These are phyloP conservation scores for Podarcis muralis DNA, from an alignment of 2,113 vertebrate species.

Conservation along the genomic window DNA sequence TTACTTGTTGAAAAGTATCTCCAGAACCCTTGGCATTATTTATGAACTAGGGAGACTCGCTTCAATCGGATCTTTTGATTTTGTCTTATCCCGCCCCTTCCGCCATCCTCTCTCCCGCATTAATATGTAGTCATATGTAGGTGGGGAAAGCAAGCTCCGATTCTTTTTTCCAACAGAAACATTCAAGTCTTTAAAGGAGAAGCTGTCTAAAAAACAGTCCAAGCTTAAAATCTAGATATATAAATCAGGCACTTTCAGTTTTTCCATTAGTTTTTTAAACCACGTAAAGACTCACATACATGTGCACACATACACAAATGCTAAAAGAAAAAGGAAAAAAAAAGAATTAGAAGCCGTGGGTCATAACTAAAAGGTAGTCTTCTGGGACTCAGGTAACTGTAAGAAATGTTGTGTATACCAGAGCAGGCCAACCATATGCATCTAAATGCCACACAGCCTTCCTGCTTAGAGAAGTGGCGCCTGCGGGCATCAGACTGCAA, in stretches of 20 bases:
- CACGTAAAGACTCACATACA: slow-evolving; percentile 69
- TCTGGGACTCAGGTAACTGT: slow-evolving; percentile 83
- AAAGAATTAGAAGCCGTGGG: slow-evolving; percentile 72
- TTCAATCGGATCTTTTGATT: slow-evolving; percentile 26
- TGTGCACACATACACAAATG: slow-evolving; percentile 39
- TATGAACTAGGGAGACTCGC: slow-evolving; percentile 23
- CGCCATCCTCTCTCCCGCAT: slow-evolving; percentile 45
- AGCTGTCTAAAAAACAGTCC: slow-evolving; percentile 85
- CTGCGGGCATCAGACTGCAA: not conserved
- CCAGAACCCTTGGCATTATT: slow-evolving; percentile 54
- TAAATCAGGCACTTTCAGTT: slow-evolving; percentile 97
- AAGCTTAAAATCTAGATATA: slow-evolving; percentile 87
- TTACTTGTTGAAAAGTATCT: slow-evolving; percentile 59
- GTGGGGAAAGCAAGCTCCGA: slow-evolving; percentile 89
- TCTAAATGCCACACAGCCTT: not conserved
- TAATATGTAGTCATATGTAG: slow-evolving; percentile 72
- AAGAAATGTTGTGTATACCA: slow-evolving; percentile 60
- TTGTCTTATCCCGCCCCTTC: slow-evolving; percentile 23
- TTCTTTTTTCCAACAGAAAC: slow-evolving; percentile 82
- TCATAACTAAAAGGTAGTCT: slow-evolving; percentile 69
- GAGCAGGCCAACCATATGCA: slow-evolving; percentile 15
- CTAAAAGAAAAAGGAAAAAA: slow-evolving; percentile 40
- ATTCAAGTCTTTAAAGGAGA: slow-evolving; percentile 97
- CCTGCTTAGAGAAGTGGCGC: not conserved
- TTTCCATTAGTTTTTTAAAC: slow-evolving; percentile 84